Evolutionary conservation across 1,140 invertebrate species (phyloP), one percentile per base, ranked within the genome.

Genomic region (Drosophila rufa): DNA sequence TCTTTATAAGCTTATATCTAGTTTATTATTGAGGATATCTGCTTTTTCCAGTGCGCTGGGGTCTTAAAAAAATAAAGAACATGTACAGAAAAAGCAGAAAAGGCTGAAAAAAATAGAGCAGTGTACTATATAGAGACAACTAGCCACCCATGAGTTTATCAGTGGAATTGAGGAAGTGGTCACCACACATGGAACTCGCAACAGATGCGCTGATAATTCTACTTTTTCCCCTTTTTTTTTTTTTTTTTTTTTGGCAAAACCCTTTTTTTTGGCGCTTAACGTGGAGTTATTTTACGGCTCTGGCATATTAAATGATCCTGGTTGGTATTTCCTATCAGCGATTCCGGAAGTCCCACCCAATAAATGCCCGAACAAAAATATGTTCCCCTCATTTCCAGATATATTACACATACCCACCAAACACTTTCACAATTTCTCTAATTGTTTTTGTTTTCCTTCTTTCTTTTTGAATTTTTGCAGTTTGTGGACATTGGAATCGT

Each of bases 401-500:
- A 66, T 66, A 78, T 77, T 76, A 57, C 76, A 40, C 64, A 76
- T 77, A 77, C 75, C 74, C 40, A n/a, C 9, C 4, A 36, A 66
- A 46, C 45, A 79, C 58, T 71, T 47, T 73, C 59, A 73, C 53
- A 65, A 56, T 79, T 58, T 79, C 51, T 38, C 40, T 61, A 27
- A 45, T 17, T n/a, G 40, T 27, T 55, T 36, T 4, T 7, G 0
- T 27, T 55, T 45, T 51, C 3, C n/a, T 48, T 12, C 4, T 57
- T 25, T 68, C 64, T 80, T 78, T 62, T 69, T 42, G n/a, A 80
- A 73, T 75, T 4, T 85, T 94, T 95, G 59, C 95, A 99, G 97
- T 98, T 98, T 94, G 95, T 99, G 67, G 97, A 99, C 62, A 94
- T 99, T 89, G 99, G 99, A 5, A 94, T 98, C 33, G 98, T 99